Conservation (phyloP, 2,113 vertebrate genomes). For the Rhinoptilus africanus region DNA sequence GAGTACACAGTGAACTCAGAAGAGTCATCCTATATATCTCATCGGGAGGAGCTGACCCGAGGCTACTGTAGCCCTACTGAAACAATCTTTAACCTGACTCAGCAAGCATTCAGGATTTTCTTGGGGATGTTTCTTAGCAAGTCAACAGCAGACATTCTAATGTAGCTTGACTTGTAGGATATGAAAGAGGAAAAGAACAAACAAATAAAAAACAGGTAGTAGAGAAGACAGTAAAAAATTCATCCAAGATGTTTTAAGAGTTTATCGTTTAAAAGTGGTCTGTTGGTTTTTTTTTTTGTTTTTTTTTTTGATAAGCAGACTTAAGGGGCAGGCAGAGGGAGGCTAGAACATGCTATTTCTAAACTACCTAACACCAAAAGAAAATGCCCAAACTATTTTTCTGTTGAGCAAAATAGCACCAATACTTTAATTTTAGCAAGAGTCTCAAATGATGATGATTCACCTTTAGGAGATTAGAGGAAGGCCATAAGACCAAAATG, state of each 20-base stretch:
- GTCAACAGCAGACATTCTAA: background rate
- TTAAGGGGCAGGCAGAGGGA: background rate
- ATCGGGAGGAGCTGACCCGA: background rate
- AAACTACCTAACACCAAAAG: background rate
- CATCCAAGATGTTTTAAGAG: background rate
- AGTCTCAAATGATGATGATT: background rate
- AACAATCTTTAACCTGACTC: slow-evolving; percentile 7
- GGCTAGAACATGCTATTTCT: background rate
- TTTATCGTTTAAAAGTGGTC: background rate
- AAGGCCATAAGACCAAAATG: background rate
- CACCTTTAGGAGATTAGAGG: background rate
- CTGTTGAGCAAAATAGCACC: background rate
- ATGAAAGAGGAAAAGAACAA: background rate
- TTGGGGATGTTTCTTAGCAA: background rate
- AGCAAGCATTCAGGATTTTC: background rate
- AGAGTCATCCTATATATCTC: background rate
- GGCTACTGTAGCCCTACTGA: background rate
- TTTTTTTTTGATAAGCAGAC: background rate
- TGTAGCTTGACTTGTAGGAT: background rate
- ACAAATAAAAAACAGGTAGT: background rate
- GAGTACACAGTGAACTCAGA: background rate
- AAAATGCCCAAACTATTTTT: background rate
- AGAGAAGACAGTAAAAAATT: background rate
- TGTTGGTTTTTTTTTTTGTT: background rate
- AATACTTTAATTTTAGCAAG: background rate